phyloP scores from a whole-genome alignment of 2,797 vertebrate genomes.

The Lycodopsis pacificus region DNA sequence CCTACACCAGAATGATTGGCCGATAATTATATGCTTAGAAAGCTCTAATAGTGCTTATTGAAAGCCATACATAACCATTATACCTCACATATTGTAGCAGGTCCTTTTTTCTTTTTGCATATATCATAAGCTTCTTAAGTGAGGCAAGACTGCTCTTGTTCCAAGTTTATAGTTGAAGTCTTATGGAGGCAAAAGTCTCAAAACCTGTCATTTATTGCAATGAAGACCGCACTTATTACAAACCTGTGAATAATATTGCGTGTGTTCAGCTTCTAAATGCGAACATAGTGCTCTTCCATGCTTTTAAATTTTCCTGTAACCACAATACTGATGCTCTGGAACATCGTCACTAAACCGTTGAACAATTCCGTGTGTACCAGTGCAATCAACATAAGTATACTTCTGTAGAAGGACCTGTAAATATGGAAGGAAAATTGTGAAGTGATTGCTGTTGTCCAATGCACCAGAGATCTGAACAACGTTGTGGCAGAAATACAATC shows the following conservation, averaged over 20 bases:
- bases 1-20: conserved; percentile 67
- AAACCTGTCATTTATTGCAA: background rate
- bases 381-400: background rate
- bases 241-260: background rate
- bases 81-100: conserved; percentile 38
- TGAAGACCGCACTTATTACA: background rate
- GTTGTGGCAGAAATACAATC: conserved; percentile 1
- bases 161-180: conserved; percentile 29
- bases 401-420: background rate
- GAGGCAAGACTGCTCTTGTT: conserved; percentile 23
- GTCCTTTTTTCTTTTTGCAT: conserved; percentile 43
- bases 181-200: conserved; percentile 3
- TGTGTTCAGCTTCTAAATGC: background rate
- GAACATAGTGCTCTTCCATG: background rate
- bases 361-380: background rate
- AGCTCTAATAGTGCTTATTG: conserved; percentile 60
- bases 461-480: background rate
- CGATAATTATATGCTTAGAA: conserved; percentile 73
- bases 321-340: fast-evolving
- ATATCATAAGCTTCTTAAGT: conserved; percentile 42
- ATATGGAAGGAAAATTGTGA: background rate
- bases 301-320: background rate
- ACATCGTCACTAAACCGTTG: background rate
- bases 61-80: conserved; percentile 56
- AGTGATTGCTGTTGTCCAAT: background rate